A percentile compares a stretch with the other conserved stretches of the same genome.
Conservation (phyloP, 2,888 invertebrate genomes). For the Polymixis lichenea region DNA sequence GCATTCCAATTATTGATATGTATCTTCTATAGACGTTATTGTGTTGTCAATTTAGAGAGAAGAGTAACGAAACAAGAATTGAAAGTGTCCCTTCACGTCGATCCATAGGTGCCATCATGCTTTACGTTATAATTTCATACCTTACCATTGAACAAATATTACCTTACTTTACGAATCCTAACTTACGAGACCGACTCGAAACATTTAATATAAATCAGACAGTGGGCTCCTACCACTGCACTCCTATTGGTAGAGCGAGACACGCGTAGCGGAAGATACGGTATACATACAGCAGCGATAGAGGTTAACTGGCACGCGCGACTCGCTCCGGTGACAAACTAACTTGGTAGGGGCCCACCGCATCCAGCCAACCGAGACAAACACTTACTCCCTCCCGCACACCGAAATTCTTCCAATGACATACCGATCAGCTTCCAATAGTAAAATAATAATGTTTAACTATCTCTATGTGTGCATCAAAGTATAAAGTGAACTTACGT, state of each 20-base stretch:
- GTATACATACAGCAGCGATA: conserved; percentile 69
- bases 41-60: conserved; percentile 81
- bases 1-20: conserved; percentile 87
- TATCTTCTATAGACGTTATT: conserved; percentile 87
- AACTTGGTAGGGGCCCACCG: conserved; percentile 75
- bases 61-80: conserved; percentile 79
- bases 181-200: conserved; percentile 84
- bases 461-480: conserved; percentile 88
- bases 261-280: conserved; percentile 72
- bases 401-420: conserved; percentile 85
- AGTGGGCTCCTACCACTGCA: conserved; percentile 70
- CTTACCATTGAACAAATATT: conserved; percentile 86
- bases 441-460: conserved; percentile 83
- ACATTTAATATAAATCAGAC: conserved; percentile 74
- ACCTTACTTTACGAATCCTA: conserved; percentile 86
- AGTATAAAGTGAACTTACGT: conserved; percentile 88
- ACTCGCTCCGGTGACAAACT: conserved; percentile 67
- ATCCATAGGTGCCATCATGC: conserved; percentile 85
- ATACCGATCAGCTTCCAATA: conserved; percentile 87
- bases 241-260: conserved; percentile 65
- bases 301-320: conserved; percentile 70
- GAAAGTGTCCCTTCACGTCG: conserved; percentile 87
- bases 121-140: conserved; percentile 81
- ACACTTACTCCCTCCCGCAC: conserved; percentile 80
- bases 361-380: conserved; percentile 75